These are phyloP conservation scores for Gorsachius magnificus DNA, from an alignment of 2,797 vertebrate genomes.

Conservation along the genomic window DNA sequence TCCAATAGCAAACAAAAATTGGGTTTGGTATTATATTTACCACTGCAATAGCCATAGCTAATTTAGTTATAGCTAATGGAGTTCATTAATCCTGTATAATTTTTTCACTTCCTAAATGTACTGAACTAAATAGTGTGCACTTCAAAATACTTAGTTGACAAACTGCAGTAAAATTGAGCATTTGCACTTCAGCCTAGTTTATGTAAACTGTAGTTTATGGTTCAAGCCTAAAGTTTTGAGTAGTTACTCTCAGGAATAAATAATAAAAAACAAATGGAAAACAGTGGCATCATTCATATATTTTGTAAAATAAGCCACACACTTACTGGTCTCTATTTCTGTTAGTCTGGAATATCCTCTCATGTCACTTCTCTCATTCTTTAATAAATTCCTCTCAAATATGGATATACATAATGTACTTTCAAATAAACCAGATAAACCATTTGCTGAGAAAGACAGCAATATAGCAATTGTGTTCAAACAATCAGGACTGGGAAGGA, in stretches of 20 bases:
- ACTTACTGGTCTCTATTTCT: background rate
- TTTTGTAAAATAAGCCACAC: background rate
- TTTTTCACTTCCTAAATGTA: background rate
- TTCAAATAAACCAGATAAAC: background rate
- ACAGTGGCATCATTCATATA: background rate
- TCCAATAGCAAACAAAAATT: constrained; percentile 18
- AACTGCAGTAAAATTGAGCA: background rate
- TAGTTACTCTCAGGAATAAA: background rate
- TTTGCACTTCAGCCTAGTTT: background rate
- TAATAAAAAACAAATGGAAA: background rate
- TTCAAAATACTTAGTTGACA: constrained; percentile 2
- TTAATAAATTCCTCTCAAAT: background rate
- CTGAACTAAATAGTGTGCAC: background rate
- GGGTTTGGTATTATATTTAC: background rate
- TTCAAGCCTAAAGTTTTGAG: background rate
- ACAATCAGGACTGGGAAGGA: background rate
- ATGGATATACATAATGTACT: background rate
- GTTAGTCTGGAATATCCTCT: background rate
- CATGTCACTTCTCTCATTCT: background rate
- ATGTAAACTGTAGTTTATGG: background rate
- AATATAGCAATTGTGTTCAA: background rate
- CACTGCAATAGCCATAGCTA: background rate
- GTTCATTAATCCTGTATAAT: constrained; percentile 23
- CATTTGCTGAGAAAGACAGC: background rate
- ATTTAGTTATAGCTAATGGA: constrained; percentile 30